phyloP scores from a whole-genome alignment of 2,888 invertebrate genomes.

The Cataglyphis altisquamis region DNA sequence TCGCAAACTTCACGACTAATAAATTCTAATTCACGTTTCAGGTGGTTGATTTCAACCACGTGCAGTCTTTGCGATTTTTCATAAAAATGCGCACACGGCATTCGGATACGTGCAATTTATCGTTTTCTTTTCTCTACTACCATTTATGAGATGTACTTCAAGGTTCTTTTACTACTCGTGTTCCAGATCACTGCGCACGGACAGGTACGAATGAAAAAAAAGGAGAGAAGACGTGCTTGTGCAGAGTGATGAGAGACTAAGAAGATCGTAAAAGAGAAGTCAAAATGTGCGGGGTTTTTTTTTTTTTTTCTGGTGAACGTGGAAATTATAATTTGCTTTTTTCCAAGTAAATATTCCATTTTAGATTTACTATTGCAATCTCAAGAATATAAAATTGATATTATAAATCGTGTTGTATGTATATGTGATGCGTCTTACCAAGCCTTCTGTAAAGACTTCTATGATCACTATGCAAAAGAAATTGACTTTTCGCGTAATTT shows the following conservation, averaged over 20 bases:
- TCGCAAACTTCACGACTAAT: background rate
- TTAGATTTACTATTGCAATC: background rate
- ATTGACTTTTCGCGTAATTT: background rate
- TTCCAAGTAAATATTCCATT: background rate
- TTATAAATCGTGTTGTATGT: background rate
- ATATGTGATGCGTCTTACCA: too few species aligned
- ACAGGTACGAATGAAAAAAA: constrained; percentile 33
- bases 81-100: constrained; percentile 21
- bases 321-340: constrained; percentile 24
- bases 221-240: background rate
- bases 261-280: constrained; percentile 8
- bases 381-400: constrained; percentile 19
- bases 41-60: constrained; percentile 3
- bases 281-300: background rate
- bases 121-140: constrained; percentile 13
- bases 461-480: background rate
- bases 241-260: background rate
- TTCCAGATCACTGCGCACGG: constrained; percentile 26
- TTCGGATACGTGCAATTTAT: constrained; percentile 40
- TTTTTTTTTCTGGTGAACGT: background rate
- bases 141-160: constrained; percentile 35
- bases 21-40: constrained; percentile 41
- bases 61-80: constrained; percentile 22
- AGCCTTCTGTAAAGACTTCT: background rate
- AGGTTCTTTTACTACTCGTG: constrained; percentile 47